A percentile compares a stretch with the other conserved stretches of the same genome.
These are phyloP conservation scores for Elephantulus edwardii DNA, from an alignment of 2,113 vertebrate genomes.

Conservation along the genomic window DNA sequence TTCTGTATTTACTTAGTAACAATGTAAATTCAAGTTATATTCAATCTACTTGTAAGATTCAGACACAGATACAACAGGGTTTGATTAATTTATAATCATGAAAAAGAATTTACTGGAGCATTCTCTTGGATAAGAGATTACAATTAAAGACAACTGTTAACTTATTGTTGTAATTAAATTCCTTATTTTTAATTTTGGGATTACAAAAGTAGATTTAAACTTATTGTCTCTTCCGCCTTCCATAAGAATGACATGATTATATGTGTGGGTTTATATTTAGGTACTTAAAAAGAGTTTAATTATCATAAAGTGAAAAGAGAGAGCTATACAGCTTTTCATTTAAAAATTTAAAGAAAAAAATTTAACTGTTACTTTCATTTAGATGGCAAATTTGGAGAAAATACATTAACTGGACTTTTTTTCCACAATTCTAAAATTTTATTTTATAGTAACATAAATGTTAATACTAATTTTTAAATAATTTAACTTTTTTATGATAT, in stretches of 20 bases:
- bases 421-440: not conserved
- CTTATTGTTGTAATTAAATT: not conserved
- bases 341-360: not conserved
- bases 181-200: not conserved
- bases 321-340: not conserved
- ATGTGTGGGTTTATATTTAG: not conserved
- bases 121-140: not conserved
- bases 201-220: not conserved
- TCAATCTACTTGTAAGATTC: not conserved
- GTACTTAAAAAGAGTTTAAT: not conserved
- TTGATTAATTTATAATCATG: not conserved
- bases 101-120: not conserved
- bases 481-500: not conserved
- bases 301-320: not conserved
- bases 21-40: not conserved
- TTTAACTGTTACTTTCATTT: not conserved
- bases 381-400: not conserved
- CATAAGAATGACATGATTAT: not conserved
- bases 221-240: not conserved
- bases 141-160: not conserved
- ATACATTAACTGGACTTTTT: not conserved
- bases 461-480: not conserved
- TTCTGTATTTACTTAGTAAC: not conserved
- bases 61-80: not conserved
- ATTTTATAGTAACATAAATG: not conserved